Evolutionary conservation across 2,888 invertebrate genomes (phyloP).

Genomic region (Belgica antarctica): DNA sequence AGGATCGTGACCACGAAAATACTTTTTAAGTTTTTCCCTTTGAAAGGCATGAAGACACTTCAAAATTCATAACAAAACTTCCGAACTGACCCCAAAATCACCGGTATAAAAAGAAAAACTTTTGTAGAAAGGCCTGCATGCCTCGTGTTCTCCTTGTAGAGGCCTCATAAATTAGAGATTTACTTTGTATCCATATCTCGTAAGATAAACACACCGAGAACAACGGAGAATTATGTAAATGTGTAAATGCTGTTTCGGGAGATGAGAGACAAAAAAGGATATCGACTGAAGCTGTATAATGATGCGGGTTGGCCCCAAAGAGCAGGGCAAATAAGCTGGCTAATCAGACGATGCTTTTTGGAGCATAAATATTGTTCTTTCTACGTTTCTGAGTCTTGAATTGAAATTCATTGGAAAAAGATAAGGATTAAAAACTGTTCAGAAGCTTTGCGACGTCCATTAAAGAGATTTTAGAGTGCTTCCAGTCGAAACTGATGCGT

Average conservation of each 20-base stretch:
- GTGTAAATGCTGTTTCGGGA: not conserved
- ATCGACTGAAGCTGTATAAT: not conserved
- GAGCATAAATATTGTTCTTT: constrained; percentile 7
- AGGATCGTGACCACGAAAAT: too few relatives aligned
- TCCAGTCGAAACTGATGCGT: too few relatives aligned
- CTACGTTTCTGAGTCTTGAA: not conserved
- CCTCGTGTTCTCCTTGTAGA: not conserved
- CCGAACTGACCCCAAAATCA: too few relatives aligned
- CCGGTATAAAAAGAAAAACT: not conserved
- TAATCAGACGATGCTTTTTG: not conserved
- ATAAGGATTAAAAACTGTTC: not conserved
- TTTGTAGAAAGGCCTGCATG: not conserved
- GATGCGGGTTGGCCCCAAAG: constrained; percentile 22
- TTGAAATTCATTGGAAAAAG: constrained; percentile 19
- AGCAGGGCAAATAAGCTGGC: not conserved
- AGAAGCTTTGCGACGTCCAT: not conserved
- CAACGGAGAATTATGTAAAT: constrained; percentile 18
- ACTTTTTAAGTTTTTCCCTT: too few relatives aligned
- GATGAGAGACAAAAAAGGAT: constrained; percentile 26
- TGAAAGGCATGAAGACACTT: too few relatives aligned
- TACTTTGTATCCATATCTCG: constrained; percentile 25
- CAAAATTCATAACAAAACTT: too few relatives aligned
- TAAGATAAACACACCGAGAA: constrained; percentile 34
- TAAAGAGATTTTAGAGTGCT: not conserved
- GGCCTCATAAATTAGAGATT: constrained; percentile 39